Conservation (phyloP, 2,888 invertebrate species). For the Molanna angustata region DNA sequence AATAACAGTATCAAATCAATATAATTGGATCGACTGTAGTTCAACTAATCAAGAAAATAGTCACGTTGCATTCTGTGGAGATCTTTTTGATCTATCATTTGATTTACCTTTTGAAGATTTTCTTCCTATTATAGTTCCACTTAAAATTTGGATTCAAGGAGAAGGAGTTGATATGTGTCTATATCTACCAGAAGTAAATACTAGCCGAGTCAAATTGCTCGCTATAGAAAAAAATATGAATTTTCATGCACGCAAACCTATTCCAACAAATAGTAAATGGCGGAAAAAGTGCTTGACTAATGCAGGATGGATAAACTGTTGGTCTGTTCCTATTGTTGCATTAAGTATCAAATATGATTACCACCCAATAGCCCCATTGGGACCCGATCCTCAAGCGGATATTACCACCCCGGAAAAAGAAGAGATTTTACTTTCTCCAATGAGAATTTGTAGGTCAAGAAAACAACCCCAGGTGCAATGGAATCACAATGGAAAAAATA, state of each 20-base stretch:
- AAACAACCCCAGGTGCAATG: conserved; percentile 69
- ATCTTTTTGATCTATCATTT: conserved; percentile 89
- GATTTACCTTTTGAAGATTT: conserved; percentile 94
- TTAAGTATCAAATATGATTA: conserved; percentile 88
- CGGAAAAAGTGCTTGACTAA: conserved; percentile 71
- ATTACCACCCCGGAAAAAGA: conserved; percentile 94
- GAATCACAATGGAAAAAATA: conserved; percentile 63
- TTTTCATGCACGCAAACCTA: conserved; percentile 64
- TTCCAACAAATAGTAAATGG: conserved; percentile 64
- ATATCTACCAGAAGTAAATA: conserved; percentile 89
- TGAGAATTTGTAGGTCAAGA: conserved; percentile 79
- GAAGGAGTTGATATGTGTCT: conserved; percentile 89
- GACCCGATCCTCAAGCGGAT: conserved; percentile 86
- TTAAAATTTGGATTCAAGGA: conserved; percentile 93
- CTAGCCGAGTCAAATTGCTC: conserved; percentile 76
- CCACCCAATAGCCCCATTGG: conserved; percentile 87
- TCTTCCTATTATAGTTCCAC: conserved; percentile 81
- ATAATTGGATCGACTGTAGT: conserved; percentile 98
- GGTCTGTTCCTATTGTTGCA: conserved; percentile 93
- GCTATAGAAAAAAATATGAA: conserved; percentile 87
- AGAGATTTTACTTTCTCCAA: conserved; percentile 86
- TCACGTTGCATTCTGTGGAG: conserved; percentile 92
- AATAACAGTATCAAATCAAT: conserved; percentile 89
- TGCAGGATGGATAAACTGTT: conserved; percentile 92
- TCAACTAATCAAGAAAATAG: conserved; percentile 94